A percentile compares a stretch with the other conserved stretches of the same genome.
These are phyloP conservation scores for Pandemis cinnamomeana DNA, from an alignment of 2,888 invertebrate genomes.

Conservation along the genomic window DNA sequence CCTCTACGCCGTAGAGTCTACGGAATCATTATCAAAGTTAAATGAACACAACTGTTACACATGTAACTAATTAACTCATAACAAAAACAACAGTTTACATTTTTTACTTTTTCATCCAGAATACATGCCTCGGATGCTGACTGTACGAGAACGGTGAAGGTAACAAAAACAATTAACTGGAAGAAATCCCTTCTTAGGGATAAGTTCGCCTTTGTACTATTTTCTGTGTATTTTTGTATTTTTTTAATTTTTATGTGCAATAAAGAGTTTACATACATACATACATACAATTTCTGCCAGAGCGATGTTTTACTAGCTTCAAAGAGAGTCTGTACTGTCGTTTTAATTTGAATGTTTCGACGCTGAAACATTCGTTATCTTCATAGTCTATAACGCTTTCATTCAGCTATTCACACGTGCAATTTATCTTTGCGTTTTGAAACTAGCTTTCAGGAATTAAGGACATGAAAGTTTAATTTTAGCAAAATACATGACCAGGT, in stretches of 20 bases:
- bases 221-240: too few species aligned
- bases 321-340: constrained; percentile 58
- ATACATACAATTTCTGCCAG: constrained; percentile 45
- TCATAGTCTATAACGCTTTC: constrained; percentile 56
- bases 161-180: constrained; percentile 31
- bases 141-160: not conserved
- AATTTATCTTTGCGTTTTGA: not conserved
- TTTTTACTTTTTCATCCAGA: too few species aligned
- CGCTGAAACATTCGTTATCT: constrained; percentile 61
- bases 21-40: too few species aligned
- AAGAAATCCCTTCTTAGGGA: too few species aligned
- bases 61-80: too few species aligned
- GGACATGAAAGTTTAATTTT: not conserved
- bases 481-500: not conserved
- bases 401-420: constrained; percentile 10
- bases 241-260: too few species aligned
- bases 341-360: constrained; percentile 73
- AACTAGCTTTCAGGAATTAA: not conserved
- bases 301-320: constrained; percentile 56
- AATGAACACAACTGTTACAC: too few species aligned
- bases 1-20: too few species aligned
- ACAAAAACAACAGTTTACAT: too few species aligned
- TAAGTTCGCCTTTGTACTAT: too few species aligned
- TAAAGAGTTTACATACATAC: too few species aligned
- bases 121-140: not conserved